Percentiles rank a stretch among this genome's conserved stretches.
Conservation (phyloP, 2,113 vertebrate species). For the Gnathonemus longibarbis region DNA sequence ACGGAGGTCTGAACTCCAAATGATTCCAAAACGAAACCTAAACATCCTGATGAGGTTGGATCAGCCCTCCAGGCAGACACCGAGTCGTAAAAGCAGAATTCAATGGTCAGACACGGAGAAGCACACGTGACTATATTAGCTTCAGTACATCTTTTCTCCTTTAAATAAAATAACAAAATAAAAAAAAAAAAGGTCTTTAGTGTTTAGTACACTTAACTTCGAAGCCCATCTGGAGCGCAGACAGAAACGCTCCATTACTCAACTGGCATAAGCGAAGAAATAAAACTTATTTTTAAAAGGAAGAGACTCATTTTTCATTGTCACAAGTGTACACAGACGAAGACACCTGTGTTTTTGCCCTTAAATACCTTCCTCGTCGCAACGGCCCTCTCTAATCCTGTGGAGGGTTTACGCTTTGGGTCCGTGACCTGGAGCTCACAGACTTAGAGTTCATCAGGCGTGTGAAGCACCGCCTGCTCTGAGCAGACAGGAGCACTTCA, state of each 20-base stretch:
- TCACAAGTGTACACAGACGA: not conserved
- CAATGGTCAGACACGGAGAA: not conserved
- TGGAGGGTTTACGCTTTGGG: not conserved
- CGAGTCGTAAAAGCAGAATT: not conserved
- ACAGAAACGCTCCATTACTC: not conserved
- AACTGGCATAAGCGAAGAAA: not conserved
- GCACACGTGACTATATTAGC: not conserved
- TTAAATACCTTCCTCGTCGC: slow-evolving; percentile 1
- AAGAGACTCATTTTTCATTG: not conserved
- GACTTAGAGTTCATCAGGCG: not conserved
- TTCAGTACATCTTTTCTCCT: not conserved
- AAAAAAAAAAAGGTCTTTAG: slow-evolving; percentile 12
- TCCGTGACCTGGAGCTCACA: not conserved
- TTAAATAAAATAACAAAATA: slow-evolving; percentile 19
- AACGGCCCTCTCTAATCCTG: not conserved
- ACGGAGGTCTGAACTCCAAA: slow-evolving; percentile 41
- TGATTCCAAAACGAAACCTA: slow-evolving; percentile 26
- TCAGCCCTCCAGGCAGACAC: not conserved
- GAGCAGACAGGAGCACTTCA: not conserved
- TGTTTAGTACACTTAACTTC: not conserved
- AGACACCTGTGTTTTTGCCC: not conserved
- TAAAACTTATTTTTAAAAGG: not conserved
- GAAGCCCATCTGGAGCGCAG: not conserved
- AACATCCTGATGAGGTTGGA: slow-evolving; percentile 65
- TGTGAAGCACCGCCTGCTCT: not conserved